Evolutionary conservation across 2,113 vertebrate species (phyloP), one percentile per base, ranked within the genome.

Genomic region (Zapus hudsonius): DNA sequence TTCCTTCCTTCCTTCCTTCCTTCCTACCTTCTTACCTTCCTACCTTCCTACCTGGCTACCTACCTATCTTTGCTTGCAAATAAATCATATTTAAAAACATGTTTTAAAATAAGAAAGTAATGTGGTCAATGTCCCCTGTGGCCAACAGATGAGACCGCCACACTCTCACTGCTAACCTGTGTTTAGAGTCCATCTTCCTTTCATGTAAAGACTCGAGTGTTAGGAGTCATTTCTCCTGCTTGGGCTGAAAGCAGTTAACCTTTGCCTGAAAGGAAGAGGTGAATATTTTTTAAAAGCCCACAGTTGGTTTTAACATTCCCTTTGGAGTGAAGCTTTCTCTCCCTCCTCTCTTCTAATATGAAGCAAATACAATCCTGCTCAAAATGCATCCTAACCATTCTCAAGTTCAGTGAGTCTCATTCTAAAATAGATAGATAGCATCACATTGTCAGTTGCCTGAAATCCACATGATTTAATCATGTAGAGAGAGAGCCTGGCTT

Each of bases 371-470:
- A 63, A 55, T 83, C 64, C 8, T 83, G 29, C 29, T 84, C 81
- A 76, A 89, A 75, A 92, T 36, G 79, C 33, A 20, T 3, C 52
- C 36, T 81, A 83, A 64, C 69, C 42, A 11, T 42, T 88, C 52
- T 94, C 83, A 72, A 3, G n/a, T 79, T 63, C 55, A 91, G 80
- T 23, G 29, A 88, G n/a, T 89, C 55, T 57, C n/a, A 33, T 84
- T 84, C 61, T 73, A 52, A 75, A 69, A 61, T 78, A 70, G 38
- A 42, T 61, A 36, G 69, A 20, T 27, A 15, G n/a, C n/a, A n/a
- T n/a, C n/a, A n/a, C 73, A 10, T 79, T 33, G 22, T 84, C 83
- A 73, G 38, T 55, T 40, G n/a, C 80, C 47, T 67, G 67, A 57
- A 81, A 81, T n/a, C 40, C 25, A 66, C 36, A 27, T 5, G 61